A percentile compares a stretch with the other conserved stretches of the same genome.
Conservation (phyloP, 2,113 vertebrate genomes). For the Fregetta grallaria region DNA sequence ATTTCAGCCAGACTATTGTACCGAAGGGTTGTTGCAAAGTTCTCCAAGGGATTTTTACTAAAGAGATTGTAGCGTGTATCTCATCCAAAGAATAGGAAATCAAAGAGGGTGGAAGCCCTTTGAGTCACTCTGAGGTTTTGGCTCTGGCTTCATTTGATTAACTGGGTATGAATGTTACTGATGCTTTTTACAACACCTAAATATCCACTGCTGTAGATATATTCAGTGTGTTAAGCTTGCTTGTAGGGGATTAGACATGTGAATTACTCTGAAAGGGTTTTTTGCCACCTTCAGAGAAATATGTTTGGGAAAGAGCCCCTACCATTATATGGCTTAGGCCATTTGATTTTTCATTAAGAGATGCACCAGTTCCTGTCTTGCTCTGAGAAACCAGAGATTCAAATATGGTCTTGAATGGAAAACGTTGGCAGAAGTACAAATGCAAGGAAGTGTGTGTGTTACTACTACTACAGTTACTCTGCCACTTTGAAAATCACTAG, state of each 20-base stretch:
- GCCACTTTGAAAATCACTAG: conserved; percentile 14
- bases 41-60: conserved; percentile 34
- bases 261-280: background rate
- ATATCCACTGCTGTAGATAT: background rate
- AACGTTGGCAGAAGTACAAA: background rate
- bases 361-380: background rate
- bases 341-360: background rate
- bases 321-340: background rate
- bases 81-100: conserved; percentile 14
- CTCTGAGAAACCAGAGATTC: background rate
- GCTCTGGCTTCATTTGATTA: conserved; percentile 27
- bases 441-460: background rate
- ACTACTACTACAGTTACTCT: conserved; percentile 1
- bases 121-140: conserved; percentile 42
- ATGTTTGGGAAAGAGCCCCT: background rate
- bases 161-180: background rate
- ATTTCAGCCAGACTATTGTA: conserved; percentile 11
- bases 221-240: background rate
- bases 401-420: background rate
- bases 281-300: background rate
- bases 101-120: background rate
- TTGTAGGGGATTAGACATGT: background rate
- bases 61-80: background rate
- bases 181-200: background rate
- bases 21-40: background rate